phyloP scores from a whole-genome alignment of 2,113 vertebrate species.

The Cebidichthys violaceus region DNA sequence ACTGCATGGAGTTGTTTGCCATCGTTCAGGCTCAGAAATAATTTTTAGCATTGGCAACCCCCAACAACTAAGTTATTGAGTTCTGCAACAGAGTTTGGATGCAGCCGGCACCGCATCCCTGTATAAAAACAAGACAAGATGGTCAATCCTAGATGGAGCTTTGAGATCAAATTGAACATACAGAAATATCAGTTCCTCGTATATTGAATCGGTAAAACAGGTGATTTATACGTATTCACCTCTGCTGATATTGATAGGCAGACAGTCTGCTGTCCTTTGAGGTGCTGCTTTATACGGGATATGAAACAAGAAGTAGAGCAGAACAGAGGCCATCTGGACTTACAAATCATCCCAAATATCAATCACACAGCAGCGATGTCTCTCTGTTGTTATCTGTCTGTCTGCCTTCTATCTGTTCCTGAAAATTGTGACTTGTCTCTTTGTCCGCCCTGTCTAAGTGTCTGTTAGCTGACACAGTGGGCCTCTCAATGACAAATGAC shows the following conservation, averaged over 20 bases:
- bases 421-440: slow-evolving; percentile 18
- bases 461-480: slow-evolving; percentile 33
- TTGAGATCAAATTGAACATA: slow-evolving; percentile 9
- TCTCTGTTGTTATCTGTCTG: slow-evolving; percentile 24
- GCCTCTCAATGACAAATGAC: slow-evolving; percentile 58
- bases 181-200: background rate
- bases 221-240: slow-evolving; percentile 34
- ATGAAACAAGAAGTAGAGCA: slow-evolving; percentile 51
- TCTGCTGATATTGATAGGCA: slow-evolving; percentile 34
- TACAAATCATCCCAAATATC: slow-evolving; percentile 52
- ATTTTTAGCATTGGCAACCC: slow-evolving; percentile 29
- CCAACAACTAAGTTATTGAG: slow-evolving; percentile 28
- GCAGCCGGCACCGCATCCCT: background rate
- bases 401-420: slow-evolving; percentile 1
- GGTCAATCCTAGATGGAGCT: slow-evolving; percentile 34
- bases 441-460: background rate
- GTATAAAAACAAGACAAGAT: slow-evolving; percentile 6
- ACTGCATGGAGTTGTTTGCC: background rate
- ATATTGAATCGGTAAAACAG: background rate
- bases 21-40: slow-evolving; percentile 34
- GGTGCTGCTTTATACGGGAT: slow-evolving; percentile 37
- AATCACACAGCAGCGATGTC: slow-evolving; percentile 21
- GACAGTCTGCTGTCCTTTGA: slow-evolving; percentile 47
- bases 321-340: slow-evolving; percentile 57
- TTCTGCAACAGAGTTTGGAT: slow-evolving; percentile 11